These are phyloP conservation scores for Bombus cullumanus DNA, from an alignment of 1,140 invertebrate genomes.

Conservation along the genomic window DNA sequence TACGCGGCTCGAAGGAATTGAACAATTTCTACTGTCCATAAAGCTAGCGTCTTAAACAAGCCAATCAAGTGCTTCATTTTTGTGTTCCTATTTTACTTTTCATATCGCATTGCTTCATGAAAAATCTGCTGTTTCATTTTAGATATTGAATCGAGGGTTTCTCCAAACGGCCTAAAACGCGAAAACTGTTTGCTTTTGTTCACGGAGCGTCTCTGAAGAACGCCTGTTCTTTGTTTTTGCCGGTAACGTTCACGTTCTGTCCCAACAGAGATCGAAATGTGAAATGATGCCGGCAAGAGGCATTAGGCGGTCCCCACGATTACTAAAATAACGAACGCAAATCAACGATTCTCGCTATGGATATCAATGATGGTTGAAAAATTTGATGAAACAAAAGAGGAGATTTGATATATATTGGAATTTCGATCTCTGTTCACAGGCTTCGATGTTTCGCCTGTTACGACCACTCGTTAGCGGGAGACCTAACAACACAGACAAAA, in stretches of 20 bases:
- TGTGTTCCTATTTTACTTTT: not conserved
- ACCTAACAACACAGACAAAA: conserved; percentile 24
- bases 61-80: not conserved
- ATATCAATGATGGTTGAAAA: too few relatives aligned
- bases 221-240: not conserved
- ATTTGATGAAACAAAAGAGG: not conserved
- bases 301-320: rapidly evolving
- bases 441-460: not conserved
- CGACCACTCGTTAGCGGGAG: conserved; percentile 8
- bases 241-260: not conserved
- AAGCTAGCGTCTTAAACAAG: not conserved
- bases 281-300: not conserved
- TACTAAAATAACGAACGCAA: not conserved
- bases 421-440: conserved; percentile 28
- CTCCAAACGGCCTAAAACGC: conserved; percentile 22
- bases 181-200: not conserved
- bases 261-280: not conserved
- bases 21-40: not conserved
- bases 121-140: not conserved
- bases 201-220: not conserved
- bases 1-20: conserved; percentile 3
- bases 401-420: not conserved
- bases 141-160: not conserved
- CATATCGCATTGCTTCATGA: too few relatives aligned
- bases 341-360: not conserved